Base-by-base conservation (phyloP, 53 echinoderm and acorn worm genomes). In the Holothuria scabra region DNA sequence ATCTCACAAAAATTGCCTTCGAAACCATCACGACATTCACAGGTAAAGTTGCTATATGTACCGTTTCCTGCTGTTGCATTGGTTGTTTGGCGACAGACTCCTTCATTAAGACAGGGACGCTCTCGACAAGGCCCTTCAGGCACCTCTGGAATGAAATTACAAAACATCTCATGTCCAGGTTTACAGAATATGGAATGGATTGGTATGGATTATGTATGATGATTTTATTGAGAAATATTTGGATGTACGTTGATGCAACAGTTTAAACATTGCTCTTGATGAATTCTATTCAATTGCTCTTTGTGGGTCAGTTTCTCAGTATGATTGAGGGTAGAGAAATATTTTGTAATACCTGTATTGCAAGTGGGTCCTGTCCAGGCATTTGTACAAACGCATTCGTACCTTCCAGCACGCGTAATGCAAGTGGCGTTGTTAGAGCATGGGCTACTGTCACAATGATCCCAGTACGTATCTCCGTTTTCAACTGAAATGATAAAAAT, bases 301-400 rank as follows among this genome's bases (percentile, higher is more conserved):
- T 52, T 8, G 18, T 41, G 41, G 0, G 41, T 8, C 10, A 41
- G 41, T 41, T 8, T 10, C 10, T 41, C 41, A 41, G 41, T 41
- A 41, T 41, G 0, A 41, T 41, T 41, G 2, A 0, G 3, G 8
- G 10, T 41, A 18, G 0, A 16, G 1, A 13, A 66, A 28, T 34
- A 72, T 13, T 26, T 26, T 37, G 67, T 26, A 46, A 12, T 57
- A 95, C 95, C 89, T 76, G 59, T 66, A 46, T 89, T 72, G 71
- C 95, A 95, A 41, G 24, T 34, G 18, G 44, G 60, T 20, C 95
- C 95, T 28, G 89, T 87, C 95, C 95, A 95, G 30, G 85, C 91
- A 57, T 90, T 76, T 4, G 89, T 79, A 38, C 95, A 95, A 32
- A 82, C 89, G 60, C 95, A 95, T 25, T 37, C 63, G 81, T 84